phyloP scores from a whole-genome alignment of 2,113 vertebrate species.

The Myodes glareolus region DNA sequence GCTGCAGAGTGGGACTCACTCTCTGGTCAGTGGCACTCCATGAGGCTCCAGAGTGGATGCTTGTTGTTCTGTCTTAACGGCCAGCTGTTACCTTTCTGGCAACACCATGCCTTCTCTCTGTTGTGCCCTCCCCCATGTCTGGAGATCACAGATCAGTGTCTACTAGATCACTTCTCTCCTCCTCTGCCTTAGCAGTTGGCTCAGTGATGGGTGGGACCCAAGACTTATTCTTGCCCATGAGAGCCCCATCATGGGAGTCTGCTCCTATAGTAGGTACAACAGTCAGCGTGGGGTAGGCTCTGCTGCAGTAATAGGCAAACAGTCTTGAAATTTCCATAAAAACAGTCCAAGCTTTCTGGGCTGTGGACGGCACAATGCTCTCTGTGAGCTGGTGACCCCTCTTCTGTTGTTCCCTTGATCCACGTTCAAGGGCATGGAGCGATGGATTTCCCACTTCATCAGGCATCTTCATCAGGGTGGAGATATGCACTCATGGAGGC shows the following conservation, averaged over 20 bases:
- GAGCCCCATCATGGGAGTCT: neutral
- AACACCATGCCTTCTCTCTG: too few species aligned
- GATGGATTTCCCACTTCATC: neutral
- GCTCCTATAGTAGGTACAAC: neutral
- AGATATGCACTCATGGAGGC: neutral
- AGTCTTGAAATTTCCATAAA: neutral
- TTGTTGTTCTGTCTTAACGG: neutral
- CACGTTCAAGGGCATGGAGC: neutral
- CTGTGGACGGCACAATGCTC: neutral
- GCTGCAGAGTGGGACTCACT: neutral
- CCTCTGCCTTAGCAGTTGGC: neutral
- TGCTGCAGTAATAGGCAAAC: neutral
- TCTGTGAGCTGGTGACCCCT: neutral
- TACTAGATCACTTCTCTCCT: neutral
- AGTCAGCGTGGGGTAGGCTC: neutral
- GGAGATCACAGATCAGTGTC: neutral
- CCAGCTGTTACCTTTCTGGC: neutral
- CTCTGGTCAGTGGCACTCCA: accelerated
- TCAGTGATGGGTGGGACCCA: neutral
- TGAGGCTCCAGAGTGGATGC: neutral
- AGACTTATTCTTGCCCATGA: neutral
- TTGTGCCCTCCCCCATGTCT: accelerated
- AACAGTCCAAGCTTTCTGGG: neutral
- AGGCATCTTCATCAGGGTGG: neutral
- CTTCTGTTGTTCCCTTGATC: neutral